Conservation (phyloP, 2,797 vertebrate species). For the Xiphorhynchus erythropygius region DNA sequence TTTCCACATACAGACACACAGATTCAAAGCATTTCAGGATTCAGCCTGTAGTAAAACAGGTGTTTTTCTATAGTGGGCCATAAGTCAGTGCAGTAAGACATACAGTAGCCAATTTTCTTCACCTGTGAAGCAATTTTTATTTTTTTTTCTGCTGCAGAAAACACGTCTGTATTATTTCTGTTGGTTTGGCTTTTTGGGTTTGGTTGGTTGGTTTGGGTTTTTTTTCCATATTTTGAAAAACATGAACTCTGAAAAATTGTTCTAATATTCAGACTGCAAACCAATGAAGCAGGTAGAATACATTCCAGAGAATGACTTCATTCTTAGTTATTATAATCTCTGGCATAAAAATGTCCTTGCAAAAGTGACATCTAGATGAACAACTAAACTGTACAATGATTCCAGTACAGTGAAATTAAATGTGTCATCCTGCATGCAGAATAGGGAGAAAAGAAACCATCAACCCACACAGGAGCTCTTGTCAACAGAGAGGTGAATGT, state of each 20-base stretch:
- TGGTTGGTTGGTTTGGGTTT: neutral
- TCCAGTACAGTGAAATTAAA: neutral
- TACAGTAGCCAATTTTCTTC: neutral
- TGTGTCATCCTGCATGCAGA: neutral
- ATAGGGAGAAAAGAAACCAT: rapidly evolving
- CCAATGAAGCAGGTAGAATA: neutral
- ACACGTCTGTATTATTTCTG: neutral
- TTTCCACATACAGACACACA: neutral
- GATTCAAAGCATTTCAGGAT: neutral
- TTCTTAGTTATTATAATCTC: neutral
- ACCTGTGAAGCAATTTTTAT: neutral
- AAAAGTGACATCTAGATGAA: neutral
- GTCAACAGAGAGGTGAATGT: neutral
- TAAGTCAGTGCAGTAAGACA: neutral
- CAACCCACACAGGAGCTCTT: neutral
- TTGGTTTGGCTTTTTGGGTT: neutral
- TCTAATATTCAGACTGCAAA: neutral
- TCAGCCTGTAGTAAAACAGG: neutral
- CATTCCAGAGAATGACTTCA: neutral
- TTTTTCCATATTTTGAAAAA: neutral
- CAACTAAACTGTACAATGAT: neutral
- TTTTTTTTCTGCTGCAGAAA: neutral
- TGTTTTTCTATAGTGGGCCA: neutral
- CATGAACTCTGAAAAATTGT: neutral
- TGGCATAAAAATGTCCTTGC: neutral